Percentiles rank a stretch among this genome's conserved stretches.
Conservation (phyloP, 2,888 invertebrate species). For the Harpagoxenus sublaevis region DNA sequence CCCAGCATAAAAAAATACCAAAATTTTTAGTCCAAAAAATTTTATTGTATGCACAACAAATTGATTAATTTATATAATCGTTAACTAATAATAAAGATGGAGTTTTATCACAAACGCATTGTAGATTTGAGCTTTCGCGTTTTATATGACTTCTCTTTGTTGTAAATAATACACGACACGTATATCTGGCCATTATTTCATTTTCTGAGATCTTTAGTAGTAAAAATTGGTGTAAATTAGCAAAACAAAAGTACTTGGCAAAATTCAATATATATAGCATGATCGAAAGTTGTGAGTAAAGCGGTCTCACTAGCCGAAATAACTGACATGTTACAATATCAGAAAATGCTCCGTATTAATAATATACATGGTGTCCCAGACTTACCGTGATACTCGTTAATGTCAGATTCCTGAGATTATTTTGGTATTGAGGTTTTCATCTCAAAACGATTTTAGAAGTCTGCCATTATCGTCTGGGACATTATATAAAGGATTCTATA, state of each 20-base stretch:
- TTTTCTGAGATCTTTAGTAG: constrained; percentile 36
- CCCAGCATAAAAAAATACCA: background rate
- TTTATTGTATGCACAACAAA: constrained; percentile 32
- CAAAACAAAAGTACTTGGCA: background rate
- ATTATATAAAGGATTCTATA: background rate
- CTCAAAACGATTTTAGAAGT: background rate
- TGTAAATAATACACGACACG: constrained; percentile 1
- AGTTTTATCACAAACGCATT: constrained; percentile 19
- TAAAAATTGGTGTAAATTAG: constrained; percentile 16
- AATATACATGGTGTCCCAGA: background rate
- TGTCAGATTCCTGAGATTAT: background rate
- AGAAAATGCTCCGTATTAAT: constrained; percentile 2
- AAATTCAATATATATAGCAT: background rate
- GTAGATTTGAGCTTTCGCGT: background rate
- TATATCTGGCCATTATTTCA: background rate
- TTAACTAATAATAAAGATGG: background rate
- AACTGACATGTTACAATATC: constrained; percentile 14
- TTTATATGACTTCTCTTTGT: constrained; percentile 6
- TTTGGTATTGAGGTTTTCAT: background rate
- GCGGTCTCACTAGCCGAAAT: constrained; percentile 52
- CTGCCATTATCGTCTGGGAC: background rate
- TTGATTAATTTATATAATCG: background rate
- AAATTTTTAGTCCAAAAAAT: constrained; percentile 4
- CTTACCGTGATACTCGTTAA: background rate
- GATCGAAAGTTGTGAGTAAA: constrained; percentile 26